Percentiles rank a stretch among this genome's conserved stretches.
phyloP scores from a whole-genome alignment of 1,140 invertebrate genomes.

The Bombus huntii region DNA sequence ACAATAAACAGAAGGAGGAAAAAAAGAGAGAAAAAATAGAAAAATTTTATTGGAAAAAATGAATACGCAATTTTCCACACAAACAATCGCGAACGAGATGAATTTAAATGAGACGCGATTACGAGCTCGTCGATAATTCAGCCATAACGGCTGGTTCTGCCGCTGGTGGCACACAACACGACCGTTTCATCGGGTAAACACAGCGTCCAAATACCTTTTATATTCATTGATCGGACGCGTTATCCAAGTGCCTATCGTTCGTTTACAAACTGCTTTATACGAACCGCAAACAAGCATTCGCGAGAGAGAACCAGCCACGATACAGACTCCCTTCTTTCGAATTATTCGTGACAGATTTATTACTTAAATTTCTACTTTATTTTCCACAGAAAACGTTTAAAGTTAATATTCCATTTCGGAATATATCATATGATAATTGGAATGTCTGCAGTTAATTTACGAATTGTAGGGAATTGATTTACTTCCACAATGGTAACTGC shows the following conservation, averaged over 20 bases:
- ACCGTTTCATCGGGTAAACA: conserved; percentile 48
- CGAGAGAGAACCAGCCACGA: neutral
- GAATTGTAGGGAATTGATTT: neutral
- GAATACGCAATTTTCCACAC: conserved; percentile 25
- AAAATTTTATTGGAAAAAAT: neutral
- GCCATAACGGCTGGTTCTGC: conserved; percentile 30
- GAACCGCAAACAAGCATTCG: conserved; percentile 13
- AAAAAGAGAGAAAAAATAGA: too few relatives aligned
- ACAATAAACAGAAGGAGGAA: too few relatives aligned
- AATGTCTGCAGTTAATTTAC: neutral
- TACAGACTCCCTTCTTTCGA: too few relatives aligned
- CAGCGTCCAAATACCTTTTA: conserved; percentile 49
- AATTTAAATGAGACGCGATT: conserved; percentile 48
- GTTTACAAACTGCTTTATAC: conserved; percentile 52
- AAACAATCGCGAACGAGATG: conserved; percentile 14
- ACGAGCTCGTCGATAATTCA: conserved; percentile 54
- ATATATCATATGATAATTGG: neutral
- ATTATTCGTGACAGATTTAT: too few relatives aligned
- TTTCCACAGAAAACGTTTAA: too few relatives aligned
- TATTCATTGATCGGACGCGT: conserved; percentile 55
- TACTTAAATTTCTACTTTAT: too few relatives aligned
- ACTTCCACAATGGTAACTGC: neutral
- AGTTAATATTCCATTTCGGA: neutral
- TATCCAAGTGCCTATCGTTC: conserved; percentile 52
- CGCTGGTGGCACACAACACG: conserved; percentile 30